These are phyloP conservation scores for Rhinatrema bivittatum DNA, from an alignment of 2,797 vertebrate genomes.

Conservation along the genomic window DNA sequence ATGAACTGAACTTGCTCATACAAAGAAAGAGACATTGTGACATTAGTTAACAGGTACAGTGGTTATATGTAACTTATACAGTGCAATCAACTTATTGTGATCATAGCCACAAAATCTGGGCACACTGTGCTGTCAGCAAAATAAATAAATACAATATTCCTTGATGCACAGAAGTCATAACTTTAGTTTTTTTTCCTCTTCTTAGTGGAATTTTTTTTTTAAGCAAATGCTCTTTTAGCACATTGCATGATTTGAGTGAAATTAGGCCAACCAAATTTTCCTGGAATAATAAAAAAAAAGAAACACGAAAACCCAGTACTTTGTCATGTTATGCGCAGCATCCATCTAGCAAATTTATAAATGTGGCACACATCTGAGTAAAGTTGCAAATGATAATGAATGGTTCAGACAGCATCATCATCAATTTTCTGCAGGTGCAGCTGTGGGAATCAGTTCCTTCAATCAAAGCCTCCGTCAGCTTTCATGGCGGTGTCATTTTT, in stretches of 20 bases:
- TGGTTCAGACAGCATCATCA: slow-evolving; percentile 72
- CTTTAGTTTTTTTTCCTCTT: too few relatives aligned
- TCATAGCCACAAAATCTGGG: too few relatives aligned
- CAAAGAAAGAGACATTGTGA: too few relatives aligned
- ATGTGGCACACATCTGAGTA: slow-evolving; percentile 58
- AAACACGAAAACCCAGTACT: too few relatives aligned
- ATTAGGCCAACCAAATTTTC: slow-evolving; percentile 55
- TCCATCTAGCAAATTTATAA: slow-evolving; percentile 69
- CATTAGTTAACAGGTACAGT: too few relatives aligned
- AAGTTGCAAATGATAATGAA: slow-evolving; percentile 70
- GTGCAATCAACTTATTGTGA: too few relatives aligned
- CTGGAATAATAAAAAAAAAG: slow-evolving; percentile 53
- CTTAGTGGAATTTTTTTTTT: slow-evolving; percentile 5
- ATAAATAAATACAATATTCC: too few relatives aligned
- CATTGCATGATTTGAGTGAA: slow-evolving; percentile 48
- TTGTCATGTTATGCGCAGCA: slow-evolving; percentile 65
- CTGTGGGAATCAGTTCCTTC: slow-evolving; percentile 70
- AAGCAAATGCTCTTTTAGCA: slow-evolving; percentile 30
- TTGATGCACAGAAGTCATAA: too few relatives aligned
- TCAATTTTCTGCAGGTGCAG: slow-evolving; percentile 72
- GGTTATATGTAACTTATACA: too few relatives aligned
- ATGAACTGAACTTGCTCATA: too few relatives aligned
- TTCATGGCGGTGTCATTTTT: slow-evolving; percentile 70
- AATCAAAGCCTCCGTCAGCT: slow-evolving; percentile 68
- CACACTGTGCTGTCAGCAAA: too few relatives aligned